A percentile compares a stretch with the other conserved stretches of the same genome.
These are phyloP conservation scores for Chrosomus eos DNA, from an alignment of 2,797 vertebrate genomes.

Conservation along the genomic window DNA sequence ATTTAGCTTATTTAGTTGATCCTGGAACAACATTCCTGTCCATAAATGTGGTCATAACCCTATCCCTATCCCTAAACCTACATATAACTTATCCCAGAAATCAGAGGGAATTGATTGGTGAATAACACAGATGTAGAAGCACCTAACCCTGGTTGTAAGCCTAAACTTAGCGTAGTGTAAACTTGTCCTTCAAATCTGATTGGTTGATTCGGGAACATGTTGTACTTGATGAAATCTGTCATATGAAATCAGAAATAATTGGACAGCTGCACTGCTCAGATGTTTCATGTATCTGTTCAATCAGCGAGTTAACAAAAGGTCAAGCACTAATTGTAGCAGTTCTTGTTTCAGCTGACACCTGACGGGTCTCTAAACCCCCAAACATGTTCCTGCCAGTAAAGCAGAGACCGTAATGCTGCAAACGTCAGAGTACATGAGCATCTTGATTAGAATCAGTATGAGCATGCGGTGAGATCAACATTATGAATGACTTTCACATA, in stretches of 20 bases:
- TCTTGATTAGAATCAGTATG: neutral
- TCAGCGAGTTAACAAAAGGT: slow-evolving; percentile 8
- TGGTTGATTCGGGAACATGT: too few relatives aligned
- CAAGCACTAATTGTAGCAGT: neutral
- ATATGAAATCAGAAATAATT: slow-evolving; percentile 19
- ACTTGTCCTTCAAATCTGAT: too few relatives aligned
- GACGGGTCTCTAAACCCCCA: neutral
- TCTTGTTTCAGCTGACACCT: neutral
- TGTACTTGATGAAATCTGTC: neutral
- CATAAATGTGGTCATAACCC: too few relatives aligned
- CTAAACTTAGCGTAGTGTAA: too few relatives aligned
- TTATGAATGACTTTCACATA: neutral
- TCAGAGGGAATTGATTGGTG: too few relatives aligned
- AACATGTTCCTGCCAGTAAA: neutral
- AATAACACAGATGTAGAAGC: too few relatives aligned
- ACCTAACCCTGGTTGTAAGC: too few relatives aligned
- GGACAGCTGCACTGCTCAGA: neutral
- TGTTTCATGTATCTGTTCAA: slow-evolving; percentile 8
- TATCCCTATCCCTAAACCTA: too few relatives aligned
- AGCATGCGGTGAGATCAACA: neutral
- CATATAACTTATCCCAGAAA: too few relatives aligned
- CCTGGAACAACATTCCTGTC: too few relatives aligned
- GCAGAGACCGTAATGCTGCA: neutral
- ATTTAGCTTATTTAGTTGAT: too few relatives aligned
- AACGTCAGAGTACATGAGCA: neutral